Base-by-base conservation (phyloP, 1,140 invertebrate species). In the Apocrypta bakeri region DNA sequence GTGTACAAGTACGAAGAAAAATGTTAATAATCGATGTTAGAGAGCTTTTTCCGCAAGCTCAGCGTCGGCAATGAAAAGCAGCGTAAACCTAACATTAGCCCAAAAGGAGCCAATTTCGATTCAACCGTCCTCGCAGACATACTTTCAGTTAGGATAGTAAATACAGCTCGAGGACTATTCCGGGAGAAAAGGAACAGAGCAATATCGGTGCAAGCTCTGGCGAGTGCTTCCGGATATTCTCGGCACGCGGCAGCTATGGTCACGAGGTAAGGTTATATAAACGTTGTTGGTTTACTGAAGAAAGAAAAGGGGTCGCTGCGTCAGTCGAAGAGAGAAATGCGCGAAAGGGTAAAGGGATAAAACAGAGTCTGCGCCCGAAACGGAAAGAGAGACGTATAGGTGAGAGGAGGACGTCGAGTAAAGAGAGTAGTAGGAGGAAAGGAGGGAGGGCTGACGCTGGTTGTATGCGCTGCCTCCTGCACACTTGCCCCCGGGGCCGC, bases 211-310 rank as follows among this genome's bases (percentile, higher is more conserved):
- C 31, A 17, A 14, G 1, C 56, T 7, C 9, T 84, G 40, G 85
- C 79, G 87, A 89, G 87, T 89, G 88, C 89, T 91, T 89, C 88
- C 87, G 89, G 88, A 89, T 90, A 91, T 90, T 90, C 87, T 85
- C 86, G 85, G 89, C 90, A 89, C 88, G 88, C 86, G 86, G 87
- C 79, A 61, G 79, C 69, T 63, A 85, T 83, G 85, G 85, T 85
- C 85, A 88, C 86, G 85, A 87, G 86, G 86, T 88, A 87, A 87
- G 85, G 85, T 88, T 86, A 84, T 85, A 77, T 83, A 82, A 85
- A 81, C 84, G 81, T 9, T 64, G 61, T 24, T 7, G 61, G 9
- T n/a, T 9, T 17, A 37, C 25, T 76, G 86, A 87, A 82, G 84
- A 78, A 83, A 82, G 83, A 79, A 78, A 69, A 81, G 79, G 81